Evolutionary conservation across 2,888 invertebrate genomes (phyloP).

Genomic region (Idaea biselata): DNA sequence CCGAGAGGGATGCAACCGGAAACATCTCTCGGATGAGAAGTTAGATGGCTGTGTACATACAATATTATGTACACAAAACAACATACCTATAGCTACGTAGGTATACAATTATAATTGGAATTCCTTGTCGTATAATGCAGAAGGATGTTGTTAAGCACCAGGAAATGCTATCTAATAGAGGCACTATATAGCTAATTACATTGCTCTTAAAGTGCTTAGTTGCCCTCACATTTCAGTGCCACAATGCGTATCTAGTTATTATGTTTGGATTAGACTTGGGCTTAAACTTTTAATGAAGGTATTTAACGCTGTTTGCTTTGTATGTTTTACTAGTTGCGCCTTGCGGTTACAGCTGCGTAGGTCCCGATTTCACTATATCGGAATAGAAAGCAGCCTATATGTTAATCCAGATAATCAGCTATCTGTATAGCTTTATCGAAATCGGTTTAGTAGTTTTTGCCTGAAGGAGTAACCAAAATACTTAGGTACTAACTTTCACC

Average conservation of each 20-base stretch:
- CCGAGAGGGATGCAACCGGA: no score
- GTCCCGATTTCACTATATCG: no score
- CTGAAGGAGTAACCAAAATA: no score
- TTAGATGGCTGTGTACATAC: background rate
- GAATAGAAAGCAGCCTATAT: no score
- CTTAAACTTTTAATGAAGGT: background rate
- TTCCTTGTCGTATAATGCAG: background rate
- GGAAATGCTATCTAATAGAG: background rate
- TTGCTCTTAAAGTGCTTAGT: background rate
- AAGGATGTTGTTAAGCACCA: background rate
- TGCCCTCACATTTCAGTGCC: background rate
- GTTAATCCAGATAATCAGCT: no score
- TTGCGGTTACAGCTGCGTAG: no score
- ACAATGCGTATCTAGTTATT: background rate
- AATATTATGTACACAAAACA: background rate
- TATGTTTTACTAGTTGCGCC: no score
- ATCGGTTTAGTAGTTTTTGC: no score
- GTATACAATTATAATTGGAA: constrained; percentile 11
- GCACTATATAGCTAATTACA: background rate
- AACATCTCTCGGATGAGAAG: no score
- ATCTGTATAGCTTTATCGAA: no score
- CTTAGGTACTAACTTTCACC: no score
- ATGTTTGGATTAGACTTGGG: background rate
- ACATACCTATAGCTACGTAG: background rate
- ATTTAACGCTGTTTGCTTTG: background rate